phyloP scores from a whole-genome alignment of 2,113 vertebrate genomes.

The Archilochus colubris region DNA sequence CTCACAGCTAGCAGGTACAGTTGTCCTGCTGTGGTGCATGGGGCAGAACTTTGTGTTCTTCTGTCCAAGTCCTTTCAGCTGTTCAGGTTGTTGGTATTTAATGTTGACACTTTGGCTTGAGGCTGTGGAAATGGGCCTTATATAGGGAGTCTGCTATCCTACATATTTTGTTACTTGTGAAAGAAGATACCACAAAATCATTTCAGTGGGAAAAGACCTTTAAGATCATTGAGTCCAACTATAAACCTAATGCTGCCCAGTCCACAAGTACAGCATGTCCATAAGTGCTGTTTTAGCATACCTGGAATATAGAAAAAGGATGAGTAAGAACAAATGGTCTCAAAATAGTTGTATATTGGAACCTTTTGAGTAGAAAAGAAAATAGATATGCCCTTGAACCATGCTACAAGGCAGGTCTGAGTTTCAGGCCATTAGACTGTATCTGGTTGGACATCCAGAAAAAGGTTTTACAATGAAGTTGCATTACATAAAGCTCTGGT shows the following conservation, averaged over 20 bases:
- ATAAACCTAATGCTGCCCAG: too few species aligned
- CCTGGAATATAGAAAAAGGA: too few species aligned
- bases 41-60: background rate
- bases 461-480: background rate
- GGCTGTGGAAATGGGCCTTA: background rate
- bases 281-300: too few species aligned
- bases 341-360: too few species aligned
- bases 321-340: too few species aligned
- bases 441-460: background rate
- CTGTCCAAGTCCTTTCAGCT: background rate
- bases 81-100: background rate
- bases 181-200: background rate
- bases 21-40: background rate
- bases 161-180: background rate
- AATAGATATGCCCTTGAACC: too few species aligned
- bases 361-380: too few species aligned
- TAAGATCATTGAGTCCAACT: too few species aligned
- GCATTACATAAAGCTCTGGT: background rate
- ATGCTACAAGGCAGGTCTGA: too few species aligned
- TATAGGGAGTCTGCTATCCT: background rate
- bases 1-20: background rate
- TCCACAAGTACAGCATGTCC: too few species aligned
- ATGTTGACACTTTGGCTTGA: background rate
- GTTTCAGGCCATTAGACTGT: fast-evolving
- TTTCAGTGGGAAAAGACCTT: too few species aligned